These are phyloP conservation scores for Zapus hudsonius DNA, from an alignment of 2,113 vertebrate species.

Conservation along the genomic window DNA sequence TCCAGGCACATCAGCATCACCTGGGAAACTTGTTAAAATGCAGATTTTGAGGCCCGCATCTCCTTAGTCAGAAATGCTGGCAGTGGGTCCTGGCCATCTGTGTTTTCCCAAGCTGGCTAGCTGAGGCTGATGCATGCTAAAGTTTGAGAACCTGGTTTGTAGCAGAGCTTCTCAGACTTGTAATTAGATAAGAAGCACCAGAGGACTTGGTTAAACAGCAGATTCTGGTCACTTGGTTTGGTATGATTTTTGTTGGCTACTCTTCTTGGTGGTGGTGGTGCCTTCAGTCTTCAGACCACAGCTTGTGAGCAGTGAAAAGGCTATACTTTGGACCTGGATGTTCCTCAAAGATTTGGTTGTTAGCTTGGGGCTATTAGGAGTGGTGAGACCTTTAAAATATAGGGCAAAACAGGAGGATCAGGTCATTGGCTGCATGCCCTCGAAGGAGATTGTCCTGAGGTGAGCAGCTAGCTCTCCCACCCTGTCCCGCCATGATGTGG, in stretches of 20 bases:
- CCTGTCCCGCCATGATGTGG: neutral
- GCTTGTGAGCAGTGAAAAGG: neutral
- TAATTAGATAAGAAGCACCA: neutral
- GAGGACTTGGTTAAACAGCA: neutral
- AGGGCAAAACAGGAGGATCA: neutral
- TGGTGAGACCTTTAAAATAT: neutral
- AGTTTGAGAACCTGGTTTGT: slow-evolving; percentile 1
- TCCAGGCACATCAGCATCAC: neutral
- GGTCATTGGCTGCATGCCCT: neutral
- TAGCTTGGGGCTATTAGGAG: neutral
- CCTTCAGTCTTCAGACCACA: neutral
- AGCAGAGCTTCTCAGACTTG: slow-evolving; percentile 20
- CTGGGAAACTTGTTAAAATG: neutral
- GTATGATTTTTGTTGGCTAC: neutral
- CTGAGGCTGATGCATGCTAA: neutral
- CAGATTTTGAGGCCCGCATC: neutral
- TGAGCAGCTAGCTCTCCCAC: neutral
- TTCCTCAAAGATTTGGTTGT: neutral
- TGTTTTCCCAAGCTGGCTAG: slow-evolving; percentile 6
- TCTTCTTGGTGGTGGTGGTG: neutral
- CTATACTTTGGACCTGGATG: neutral
- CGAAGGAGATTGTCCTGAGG: neutral
- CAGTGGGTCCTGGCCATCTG: neutral
- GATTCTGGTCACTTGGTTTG: neutral
- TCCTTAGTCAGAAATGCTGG: neutral